A percentile compares a stretch with the other conserved stretches of the same genome.
These are phyloP conservation scores for Silvanus unidentatus DNA, from an alignment of 2,888 invertebrate species.

Conservation along the genomic window DNA sequence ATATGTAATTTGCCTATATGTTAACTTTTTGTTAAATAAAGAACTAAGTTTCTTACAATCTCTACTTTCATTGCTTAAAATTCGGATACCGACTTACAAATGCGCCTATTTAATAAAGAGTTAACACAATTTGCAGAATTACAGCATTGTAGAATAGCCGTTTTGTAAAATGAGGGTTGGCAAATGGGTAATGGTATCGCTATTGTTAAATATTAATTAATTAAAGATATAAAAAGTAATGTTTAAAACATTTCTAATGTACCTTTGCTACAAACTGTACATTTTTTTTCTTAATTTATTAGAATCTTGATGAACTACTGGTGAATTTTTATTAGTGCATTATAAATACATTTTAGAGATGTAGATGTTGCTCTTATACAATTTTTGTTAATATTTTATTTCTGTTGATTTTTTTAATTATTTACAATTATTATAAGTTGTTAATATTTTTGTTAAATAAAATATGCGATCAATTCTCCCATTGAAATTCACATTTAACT, in stretches of 20 bases:
- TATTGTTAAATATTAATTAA: constrained; percentile 33
- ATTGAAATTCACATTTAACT: constrained; percentile 3
- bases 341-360: constrained; percentile 9
- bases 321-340: constrained; percentile 27
- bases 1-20: constrained; percentile 29
- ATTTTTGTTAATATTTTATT: constrained; percentile 38
- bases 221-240: constrained; percentile 25
- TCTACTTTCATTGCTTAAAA: constrained; percentile 19
- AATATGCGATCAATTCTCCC: constrained; percentile 9
- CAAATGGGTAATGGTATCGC: constrained; percentile 35
- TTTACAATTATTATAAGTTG: constrained; percentile 31
- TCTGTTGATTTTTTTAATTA: constrained; percentile 30
- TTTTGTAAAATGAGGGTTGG: constrained; percentile 36
- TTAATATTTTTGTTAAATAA: constrained; percentile 36
- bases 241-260: constrained; percentile 35
- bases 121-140: constrained; percentile 30
- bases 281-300: constrained; percentile 36
- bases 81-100: constrained; percentile 17
- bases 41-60: constrained; percentile 18
- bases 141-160: constrained; percentile 30
- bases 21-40: constrained; percentile 39
- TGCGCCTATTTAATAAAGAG: constrained; percentile 29
- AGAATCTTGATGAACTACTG: constrained; percentile 33
- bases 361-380: constrained; percentile 34
- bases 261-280: constrained; percentile 36